A percentile compares a stretch with the other conserved stretches of the same genome.
Conservation (phyloP, 2,888 invertebrate genomes). For the Coecobrya sp. region DNA sequence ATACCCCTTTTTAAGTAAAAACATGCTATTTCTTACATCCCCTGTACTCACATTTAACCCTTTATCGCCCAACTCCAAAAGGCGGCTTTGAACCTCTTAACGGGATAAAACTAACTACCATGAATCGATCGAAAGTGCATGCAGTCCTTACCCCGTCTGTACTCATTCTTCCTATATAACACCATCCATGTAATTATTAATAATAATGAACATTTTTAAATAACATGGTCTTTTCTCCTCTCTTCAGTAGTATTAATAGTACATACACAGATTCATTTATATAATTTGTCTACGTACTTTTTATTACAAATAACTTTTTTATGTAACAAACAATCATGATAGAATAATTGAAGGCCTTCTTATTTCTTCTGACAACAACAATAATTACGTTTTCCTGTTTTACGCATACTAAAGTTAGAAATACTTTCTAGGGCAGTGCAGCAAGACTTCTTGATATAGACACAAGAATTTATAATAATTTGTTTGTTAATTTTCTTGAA, state of each 20-base stretch:
- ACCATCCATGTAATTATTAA: not conserved
- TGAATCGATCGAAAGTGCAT: too few relatives aligned
- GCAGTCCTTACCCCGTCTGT: not conserved
- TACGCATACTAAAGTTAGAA: conserved; percentile 3
- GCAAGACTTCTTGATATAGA: conserved; percentile 31
- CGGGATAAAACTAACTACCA: too few relatives aligned
- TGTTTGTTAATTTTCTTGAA: not conserved
- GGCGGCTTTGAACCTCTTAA: too few relatives aligned
- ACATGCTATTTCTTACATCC: too few relatives aligned
- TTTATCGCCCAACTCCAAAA: too few relatives aligned
- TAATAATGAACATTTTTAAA: not conserved
- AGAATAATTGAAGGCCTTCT: conserved; percentile 55
- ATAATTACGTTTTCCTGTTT: not conserved
- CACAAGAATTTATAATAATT: not conserved
- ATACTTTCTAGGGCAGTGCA: conserved; percentile 60
- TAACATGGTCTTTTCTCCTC: conserved; percentile 49
- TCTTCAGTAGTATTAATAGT: not conserved
- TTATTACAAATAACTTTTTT: not conserved
- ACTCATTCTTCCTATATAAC: not conserved
- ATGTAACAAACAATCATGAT: conserved; percentile 35
- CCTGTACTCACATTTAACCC: too few relatives aligned
- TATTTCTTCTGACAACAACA: conserved; percentile 22
- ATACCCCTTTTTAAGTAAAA: too few relatives aligned
- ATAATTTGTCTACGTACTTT: not conserved
- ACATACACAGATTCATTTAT: conserved; percentile 8